Base-by-base conservation (phyloP, 2,888 invertebrate species). In the Apamea anceps region DNA sequence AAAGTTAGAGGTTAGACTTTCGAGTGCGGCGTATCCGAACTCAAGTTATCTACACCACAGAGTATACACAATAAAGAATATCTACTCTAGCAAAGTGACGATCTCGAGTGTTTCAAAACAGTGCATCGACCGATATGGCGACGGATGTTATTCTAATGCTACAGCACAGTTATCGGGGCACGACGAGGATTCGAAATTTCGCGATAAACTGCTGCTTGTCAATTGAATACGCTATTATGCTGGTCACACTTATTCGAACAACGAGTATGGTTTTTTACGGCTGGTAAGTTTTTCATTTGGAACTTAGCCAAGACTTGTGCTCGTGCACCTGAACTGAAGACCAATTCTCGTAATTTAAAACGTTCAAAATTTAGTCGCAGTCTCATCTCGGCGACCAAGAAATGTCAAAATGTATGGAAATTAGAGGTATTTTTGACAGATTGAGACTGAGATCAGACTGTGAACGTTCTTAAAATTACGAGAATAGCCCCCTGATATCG, bases 71-170 rank as follows among this genome's bases (percentile, higher is more conserved):
- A 25, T 66, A 77, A 62, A 77, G 72, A 65, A 72, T n/a, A 25
- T 32, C 66, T 37, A 63, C 62, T 80, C 67, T 25, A 63, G 68
- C 48, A 42, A 48, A 68, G 62, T 81, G 60, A 76, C 63, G 54
- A 62, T 67, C 72, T 63, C 65, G 72, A 78, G 77, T 79, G 65
- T 88, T 85, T 82, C 73, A 78, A 81, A 87, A 88, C 81, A 72
- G 85, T 80, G 71, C 84, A 75, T 68, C 79, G 77, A 82, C 81
- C 77, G 81, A 87, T 87, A 89, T 75, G 78, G n/a, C 65, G 48
- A 65, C 77, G 79, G 80, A 83, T 85, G 79, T 81, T 88, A 72
- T 84, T 82, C 77, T 80, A 80, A 77, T 75, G 77, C 57, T 79
- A 75, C 66, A 79, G 70, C 42, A 66, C 70, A 79, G 63, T 77